Base-by-base conservation (phyloP, 35 echinoderm and acorn worm genomes). In the Apostichopus californicus region DNA sequence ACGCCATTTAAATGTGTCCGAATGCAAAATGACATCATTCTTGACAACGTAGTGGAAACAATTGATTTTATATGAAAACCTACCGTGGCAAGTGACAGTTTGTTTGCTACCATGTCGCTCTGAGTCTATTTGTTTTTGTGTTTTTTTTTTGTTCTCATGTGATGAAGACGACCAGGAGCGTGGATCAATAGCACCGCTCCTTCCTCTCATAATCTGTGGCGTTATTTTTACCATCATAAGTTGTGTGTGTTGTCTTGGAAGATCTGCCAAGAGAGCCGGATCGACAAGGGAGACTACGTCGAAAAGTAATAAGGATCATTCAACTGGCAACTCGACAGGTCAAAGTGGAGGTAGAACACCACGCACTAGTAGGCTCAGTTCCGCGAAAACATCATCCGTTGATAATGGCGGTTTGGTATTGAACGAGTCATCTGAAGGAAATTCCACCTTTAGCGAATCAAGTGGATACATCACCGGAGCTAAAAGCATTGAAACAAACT, bases 201-300 rank as follows among this genome's bases (percentile, higher is more conserved):
- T 83, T 8, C 80, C 80, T 55, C 28, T 83, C 8, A 13, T 83
- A 8, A 55, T 83, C 8, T 83, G 80, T 55, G 80, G 80, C 10
- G 80, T 53, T 8, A 46, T 83, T 34, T 83, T 83, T 17, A 83
- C 80, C 3, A 34, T 83, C 52, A 83, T 83, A 46, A 83, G 80
- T 83, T 83, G 80, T 13, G 5, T 83, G 26, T 83, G 28, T 55
- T 83, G 80, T 56, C 80, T 83, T 55, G 80, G 80, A 55, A 12
- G 80, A 83, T 54, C 80, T 1, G 80, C 54, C 80, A 83, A 83
- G 25, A 83, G 55, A 17, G 46, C 52, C 13, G 80, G 80, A 5
- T 55, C 12, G n/a, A 7, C 10, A 7, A 46, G 80, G 52, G 80
- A 56, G 4, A 83, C 34, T 17, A 11, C 46, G 9, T 55, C 80